These are phyloP conservation scores for Siniperca scherzeri DNA, from an alignment of 2,797 vertebrate species.

Conservation along the genomic window DNA sequence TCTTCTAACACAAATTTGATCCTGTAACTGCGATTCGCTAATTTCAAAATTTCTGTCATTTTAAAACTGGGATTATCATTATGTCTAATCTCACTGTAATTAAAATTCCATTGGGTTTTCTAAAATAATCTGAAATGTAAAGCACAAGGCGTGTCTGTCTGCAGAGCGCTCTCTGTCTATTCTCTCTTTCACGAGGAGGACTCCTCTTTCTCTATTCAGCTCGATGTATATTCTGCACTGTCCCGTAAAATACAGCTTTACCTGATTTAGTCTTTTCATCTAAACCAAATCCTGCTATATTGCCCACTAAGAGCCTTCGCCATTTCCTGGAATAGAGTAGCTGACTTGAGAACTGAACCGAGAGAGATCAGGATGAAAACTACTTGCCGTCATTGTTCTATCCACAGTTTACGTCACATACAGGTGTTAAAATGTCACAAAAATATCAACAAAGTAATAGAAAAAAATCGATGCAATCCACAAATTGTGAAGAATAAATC, in stretches of 20 bases:
- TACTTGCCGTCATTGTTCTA: conserved; percentile 81
- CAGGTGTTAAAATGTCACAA: conserved; percentile 17
- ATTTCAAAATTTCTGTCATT: conserved; percentile 66
- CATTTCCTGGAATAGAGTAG: conserved; percentile 91
- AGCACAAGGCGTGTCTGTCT: conserved; percentile 78
- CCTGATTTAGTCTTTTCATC: conserved; percentile 68
- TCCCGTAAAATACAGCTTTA: conserved; percentile 66
- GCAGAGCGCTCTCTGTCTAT: conserved; percentile 87
- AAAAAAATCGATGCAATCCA: conserved; percentile 6
- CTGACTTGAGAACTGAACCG: conserved; percentile 80
- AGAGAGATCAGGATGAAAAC: conserved; percentile 78
- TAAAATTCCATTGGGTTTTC: conserved; percentile 82
- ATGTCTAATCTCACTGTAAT: conserved; percentile 84
- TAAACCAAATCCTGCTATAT: conserved; percentile 76
- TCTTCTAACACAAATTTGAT: conserved; percentile 65
- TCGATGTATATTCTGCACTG: conserved; percentile 83
- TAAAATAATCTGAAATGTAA: conserved; percentile 76
- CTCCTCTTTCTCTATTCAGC: conserved; percentile 83
- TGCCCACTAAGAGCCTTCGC: conserved; percentile 78
- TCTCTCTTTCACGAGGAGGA: conserved; percentile 86
- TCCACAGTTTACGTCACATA: conserved; percentile 44
- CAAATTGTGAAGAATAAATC: accelerated
- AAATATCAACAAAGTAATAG: not conserved
- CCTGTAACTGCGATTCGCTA: conserved; percentile 60
- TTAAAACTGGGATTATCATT: conserved; percentile 83